Conservation (phyloP, 1,140 invertebrate genomes). For the Papilio helenus region DNA sequence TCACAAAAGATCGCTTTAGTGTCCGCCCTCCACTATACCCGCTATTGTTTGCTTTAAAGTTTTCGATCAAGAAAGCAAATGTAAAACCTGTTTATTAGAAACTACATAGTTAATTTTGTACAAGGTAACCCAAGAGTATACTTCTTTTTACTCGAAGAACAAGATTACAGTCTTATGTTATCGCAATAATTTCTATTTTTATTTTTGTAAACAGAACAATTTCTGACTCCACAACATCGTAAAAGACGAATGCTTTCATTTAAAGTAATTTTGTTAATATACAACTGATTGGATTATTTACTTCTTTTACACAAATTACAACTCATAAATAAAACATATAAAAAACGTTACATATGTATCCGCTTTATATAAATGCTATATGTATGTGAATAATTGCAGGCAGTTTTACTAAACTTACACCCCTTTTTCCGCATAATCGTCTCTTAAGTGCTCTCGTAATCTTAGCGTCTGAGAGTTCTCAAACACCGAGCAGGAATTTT, state of each 20-base stretch:
- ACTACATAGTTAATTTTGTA: background rate
- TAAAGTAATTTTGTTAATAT: too few relatives aligned
- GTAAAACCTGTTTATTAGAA: slow-evolving; percentile 22
- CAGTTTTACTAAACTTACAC: slow-evolving; percentile 24
- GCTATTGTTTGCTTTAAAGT: slow-evolving; percentile 20
- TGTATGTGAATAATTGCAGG: background rate
- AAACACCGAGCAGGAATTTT: background rate
- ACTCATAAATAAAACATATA: background rate
- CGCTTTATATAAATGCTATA: background rate
- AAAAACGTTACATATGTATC: background rate
- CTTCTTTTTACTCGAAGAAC: background rate
- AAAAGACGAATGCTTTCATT: background rate
- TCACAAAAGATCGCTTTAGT: slow-evolving; percentile 25
- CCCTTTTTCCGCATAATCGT: slow-evolving; percentile 22
- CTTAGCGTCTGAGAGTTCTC: slow-evolving; percentile 16
- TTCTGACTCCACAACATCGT: background rate
- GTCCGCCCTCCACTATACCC: slow-evolving; percentile 2
- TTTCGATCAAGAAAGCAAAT: slow-evolving; percentile 18
- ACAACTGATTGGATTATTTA: too few relatives aligned
- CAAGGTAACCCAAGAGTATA: background rate
- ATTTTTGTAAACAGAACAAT: background rate
- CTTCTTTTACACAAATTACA: background rate
- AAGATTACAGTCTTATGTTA: background rate
- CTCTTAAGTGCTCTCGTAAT: slow-evolving; percentile 16
- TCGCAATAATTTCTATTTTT: background rate